Evolutionary conservation across 2,113 vertebrate genomes (phyloP).

Genomic region (Leptobrachium ailaonicum): DNA sequence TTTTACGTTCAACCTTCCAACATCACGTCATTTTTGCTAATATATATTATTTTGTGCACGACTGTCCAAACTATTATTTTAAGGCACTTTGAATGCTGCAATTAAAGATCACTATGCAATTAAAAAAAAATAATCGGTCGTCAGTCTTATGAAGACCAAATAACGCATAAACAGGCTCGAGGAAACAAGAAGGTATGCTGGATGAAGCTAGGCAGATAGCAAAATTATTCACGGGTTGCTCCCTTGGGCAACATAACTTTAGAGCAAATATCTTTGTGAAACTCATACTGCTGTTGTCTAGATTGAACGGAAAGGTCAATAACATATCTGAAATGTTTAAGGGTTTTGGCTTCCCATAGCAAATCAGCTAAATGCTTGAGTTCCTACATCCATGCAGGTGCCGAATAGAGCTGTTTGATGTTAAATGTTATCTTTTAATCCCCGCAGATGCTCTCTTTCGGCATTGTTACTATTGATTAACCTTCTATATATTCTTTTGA

Average conservation of each 20-base stretch:
- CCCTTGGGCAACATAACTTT: conserved; percentile 35
- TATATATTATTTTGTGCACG: too few species aligned
- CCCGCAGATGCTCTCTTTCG: conserved; percentile 3
- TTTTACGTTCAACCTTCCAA: too few species aligned
- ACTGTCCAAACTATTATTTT: not conserved
- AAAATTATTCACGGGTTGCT: conserved; percentile 41
- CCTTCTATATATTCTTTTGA: too few species aligned
- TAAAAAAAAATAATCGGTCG: not conserved
- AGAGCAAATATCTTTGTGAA: conserved; percentile 38
- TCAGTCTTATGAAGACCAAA: not conserved
- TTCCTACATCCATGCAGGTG: conserved; percentile 7
- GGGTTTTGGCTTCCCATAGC: conserved; percentile 26
- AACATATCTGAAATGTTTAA: conserved; percentile 44
- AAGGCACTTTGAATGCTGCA: not conserved
- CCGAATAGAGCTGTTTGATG: not conserved
- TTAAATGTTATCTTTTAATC: conserved; percentile 1
- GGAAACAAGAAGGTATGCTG: conserved; percentile 9
- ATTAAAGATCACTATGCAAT: not conserved
- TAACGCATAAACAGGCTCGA: conserved; percentile 25
- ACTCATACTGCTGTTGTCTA: conserved; percentile 39
- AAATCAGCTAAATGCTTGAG: conserved; percentile 29
- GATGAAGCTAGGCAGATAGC: conserved; percentile 27
- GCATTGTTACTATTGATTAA: not conserved
- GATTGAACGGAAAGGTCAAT: conserved; percentile 45
- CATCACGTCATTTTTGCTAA: too few species aligned